phyloP scores from a whole-genome alignment of 2,888 invertebrate species.

The Cyaniris semiargus region DNA sequence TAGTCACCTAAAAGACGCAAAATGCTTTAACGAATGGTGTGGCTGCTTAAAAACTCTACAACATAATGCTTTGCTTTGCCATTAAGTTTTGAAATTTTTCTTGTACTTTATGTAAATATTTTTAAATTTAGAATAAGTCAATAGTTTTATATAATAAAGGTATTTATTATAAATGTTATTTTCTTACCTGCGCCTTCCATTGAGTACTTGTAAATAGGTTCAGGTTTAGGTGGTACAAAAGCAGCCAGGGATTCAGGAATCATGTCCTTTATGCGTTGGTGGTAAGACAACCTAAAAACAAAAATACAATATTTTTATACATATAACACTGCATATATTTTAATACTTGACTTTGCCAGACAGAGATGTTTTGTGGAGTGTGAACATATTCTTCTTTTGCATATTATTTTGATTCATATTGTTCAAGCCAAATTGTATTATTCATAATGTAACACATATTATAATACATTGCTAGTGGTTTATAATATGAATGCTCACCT shows the following conservation, averaged over 20 bases:
- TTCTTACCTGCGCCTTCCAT: constrained; percentile 92
- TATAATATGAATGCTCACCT: constrained; percentile 78
- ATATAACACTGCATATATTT: neutral
- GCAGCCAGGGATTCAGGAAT: constrained; percentile 92
- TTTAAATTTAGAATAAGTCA: constrained; percentile 62
- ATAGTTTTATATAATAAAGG: constrained; percentile 49
- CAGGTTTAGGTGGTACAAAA: constrained; percentile 91
- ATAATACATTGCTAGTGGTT: too few relatives aligned
- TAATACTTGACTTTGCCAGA: neutral
- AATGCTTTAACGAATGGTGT: neutral
- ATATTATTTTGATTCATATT: too few relatives aligned
- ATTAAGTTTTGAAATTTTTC: constrained; percentile 36
- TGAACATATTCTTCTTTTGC: too few relatives aligned
- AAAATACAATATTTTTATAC: constrained; percentile 30
- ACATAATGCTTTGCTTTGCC: neutral
- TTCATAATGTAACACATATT: too few relatives aligned
- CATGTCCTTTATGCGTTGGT: constrained; percentile 95
- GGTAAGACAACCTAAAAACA: constrained; percentile 90
- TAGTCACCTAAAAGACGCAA: neutral
- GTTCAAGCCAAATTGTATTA: too few relatives aligned
- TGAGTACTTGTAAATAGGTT: constrained; percentile 94
- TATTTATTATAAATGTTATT: constrained; percentile 50
- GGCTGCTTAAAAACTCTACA: neutral
- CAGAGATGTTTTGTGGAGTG: neutral
- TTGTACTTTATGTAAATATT: constrained; percentile 66